Evolutionary conservation across 2,113 vertebrate genomes (phyloP), one percentile per base, ranked within the genome.

Genomic region (Myiozetetes cayanensis): DNA sequence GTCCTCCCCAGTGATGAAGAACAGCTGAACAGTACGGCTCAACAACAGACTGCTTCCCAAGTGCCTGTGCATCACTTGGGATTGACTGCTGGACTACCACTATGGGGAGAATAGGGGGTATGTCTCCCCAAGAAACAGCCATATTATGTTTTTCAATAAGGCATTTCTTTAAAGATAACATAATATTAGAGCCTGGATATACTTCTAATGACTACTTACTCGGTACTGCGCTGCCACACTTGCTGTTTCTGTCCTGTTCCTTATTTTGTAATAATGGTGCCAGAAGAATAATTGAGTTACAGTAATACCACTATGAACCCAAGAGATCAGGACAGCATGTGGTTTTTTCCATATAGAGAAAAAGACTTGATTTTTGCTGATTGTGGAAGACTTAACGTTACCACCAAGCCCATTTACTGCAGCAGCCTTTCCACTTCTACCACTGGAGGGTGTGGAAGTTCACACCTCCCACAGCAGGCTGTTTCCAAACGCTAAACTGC

Each of bases 391-490:
- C 19, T 71, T 55, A 44, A 8, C 20, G 31, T 43, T 74, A 62
- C 37, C 43, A 61, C 41, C 28, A 81, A 74, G 50, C 17, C 41
- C 41, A 52, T 24, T 30, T 30, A 77, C 5, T 70, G 17, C 81
- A 74, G 37, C 28, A 81, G 50, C 59, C 76, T 91, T 86, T 91
- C 39, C 63, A 63, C 28, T 83, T 47, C 84, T n/a, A 9, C 67
- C 58, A 9, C 76, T 84, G 87, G 68, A 94, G 77, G 46, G 46
- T 94, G 50, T 73, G 89, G 89, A 93, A 87, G 73, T 81, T 89
- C 73, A 35, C 50, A 68, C 59, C 65, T 89, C 65, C 44, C 82
- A 65, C 8, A 46, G 50, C 8, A 62, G 25, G 50, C 33, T 74
- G 46, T 37, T 68, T n/a, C 10, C 21, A 63, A 52, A 77, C 2